These are phyloP conservation scores for Tamias sibiricus DNA, from an alignment of 2,113 vertebrate species.

Conservation along the genomic window DNA sequence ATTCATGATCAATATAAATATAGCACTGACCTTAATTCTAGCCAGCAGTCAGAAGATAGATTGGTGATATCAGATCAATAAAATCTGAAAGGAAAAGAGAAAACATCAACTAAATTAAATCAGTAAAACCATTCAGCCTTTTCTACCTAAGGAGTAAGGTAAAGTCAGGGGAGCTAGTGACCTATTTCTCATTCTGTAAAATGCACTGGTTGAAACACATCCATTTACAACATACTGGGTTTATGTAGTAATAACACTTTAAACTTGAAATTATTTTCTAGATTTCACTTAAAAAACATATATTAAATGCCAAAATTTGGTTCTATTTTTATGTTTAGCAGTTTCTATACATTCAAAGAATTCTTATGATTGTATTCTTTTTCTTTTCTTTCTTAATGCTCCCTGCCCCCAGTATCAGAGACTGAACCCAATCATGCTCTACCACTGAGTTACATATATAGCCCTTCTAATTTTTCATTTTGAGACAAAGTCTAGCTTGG, in stretches of 20 bases:
- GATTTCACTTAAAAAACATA: background rate
- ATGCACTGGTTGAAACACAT: background rate
- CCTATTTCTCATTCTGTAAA: background rate
- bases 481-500: too few relatives aligned
- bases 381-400: too few relatives aligned
- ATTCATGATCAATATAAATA: slow-evolving; percentile 46
- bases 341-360: background rate
- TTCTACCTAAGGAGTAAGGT: background rate
- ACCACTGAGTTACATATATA: too few relatives aligned
- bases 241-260: background rate
- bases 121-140: slow-evolving; percentile 18
- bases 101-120: slow-evolving; percentile 64
- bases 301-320: slow-evolving; percentile 13
- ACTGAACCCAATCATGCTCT: too few relatives aligned
- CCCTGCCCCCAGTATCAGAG: too few relatives aligned
- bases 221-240: background rate
- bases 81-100: slow-evolving; percentile 83
- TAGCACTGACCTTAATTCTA: slow-evolving; percentile 80
- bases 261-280: slow-evolving; percentile 9
- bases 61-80: slow-evolving; percentile 69
- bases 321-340: slow-evolving; percentile 16
- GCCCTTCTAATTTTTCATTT: too few relatives aligned
- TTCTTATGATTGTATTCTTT: background rate
- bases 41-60: slow-evolving; percentile 59
- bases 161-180: background rate